phyloP scores from a whole-genome alignment of 2,113 vertebrate species.

The Poecilia latipinna region DNA sequence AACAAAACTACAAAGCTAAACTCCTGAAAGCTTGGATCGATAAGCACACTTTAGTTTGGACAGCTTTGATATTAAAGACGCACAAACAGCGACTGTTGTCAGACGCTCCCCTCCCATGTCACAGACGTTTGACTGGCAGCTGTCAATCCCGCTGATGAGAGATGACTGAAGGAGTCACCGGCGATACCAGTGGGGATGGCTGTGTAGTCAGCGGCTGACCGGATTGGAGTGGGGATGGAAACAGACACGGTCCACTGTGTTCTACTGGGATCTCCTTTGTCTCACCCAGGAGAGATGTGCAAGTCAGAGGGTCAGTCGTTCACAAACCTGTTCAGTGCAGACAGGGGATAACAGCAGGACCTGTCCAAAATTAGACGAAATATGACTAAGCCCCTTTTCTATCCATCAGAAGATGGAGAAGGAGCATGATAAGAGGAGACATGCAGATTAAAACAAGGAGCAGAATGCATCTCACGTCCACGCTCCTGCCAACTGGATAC shows the following conservation, averaged over 20 bases:
- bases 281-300: conserved; percentile 47
- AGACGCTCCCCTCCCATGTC: conserved; percentile 45
- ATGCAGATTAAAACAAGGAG: conserved; percentile 49
- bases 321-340: background rate
- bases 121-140: conserved; percentile 63
- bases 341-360: conserved; percentile 11
- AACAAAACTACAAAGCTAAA: background rate
- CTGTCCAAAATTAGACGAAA: conserved; percentile 21
- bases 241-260: conserved; percentile 60
- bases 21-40: background rate
- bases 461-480: conserved; percentile 53
- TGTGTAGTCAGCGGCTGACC: conserved; percentile 34
- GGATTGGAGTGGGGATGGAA: conserved; percentile 42
- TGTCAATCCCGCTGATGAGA: conserved; percentile 61
- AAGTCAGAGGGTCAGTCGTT: conserved; percentile 25
- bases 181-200: conserved; percentile 41
- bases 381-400: conserved; percentile 30
- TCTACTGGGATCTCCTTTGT: conserved; percentile 48
- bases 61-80: conserved; percentile 16
- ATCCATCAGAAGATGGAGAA: conserved; percentile 32
- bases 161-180: conserved; percentile 67
- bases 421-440: conserved; percentile 38
- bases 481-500: conserved; percentile 36
- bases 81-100: conserved; percentile 37
- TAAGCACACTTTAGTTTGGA: background rate